These are phyloP conservation scores for Ganaspis brasiliensis DNA, from an alignment of 2,888 invertebrate species.

Conservation along the genomic window DNA sequence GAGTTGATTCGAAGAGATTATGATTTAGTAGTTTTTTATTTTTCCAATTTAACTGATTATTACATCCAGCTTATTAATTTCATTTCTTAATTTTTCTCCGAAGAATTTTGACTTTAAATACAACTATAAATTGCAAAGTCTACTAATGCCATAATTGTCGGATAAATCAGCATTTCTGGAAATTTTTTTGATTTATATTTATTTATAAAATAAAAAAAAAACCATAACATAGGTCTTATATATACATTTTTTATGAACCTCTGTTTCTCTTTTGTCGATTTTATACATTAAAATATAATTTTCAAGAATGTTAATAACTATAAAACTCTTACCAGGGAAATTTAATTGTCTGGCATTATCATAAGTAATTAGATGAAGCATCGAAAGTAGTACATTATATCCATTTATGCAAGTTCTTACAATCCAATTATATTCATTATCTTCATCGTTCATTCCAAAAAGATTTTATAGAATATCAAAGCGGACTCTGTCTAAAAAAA, in stretches of 20 bases:
- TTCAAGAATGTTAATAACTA: too few species aligned
- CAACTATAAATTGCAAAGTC: conserved; percentile 70
- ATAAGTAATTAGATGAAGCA: conserved; percentile 71
- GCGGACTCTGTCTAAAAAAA: neutral
- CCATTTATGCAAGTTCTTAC: conserved; percentile 70
- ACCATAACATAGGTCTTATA: too few species aligned
- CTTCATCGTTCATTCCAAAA: conserved; percentile 60
- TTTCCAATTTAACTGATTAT: conserved; percentile 24
- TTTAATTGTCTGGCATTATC: conserved; percentile 66
- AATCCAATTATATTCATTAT: conserved; percentile 74
- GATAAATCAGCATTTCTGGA: conserved; percentile 66
- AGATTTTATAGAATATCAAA: conserved; percentile 15
- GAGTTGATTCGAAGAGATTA: too few species aligned
- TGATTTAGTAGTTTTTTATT: too few species aligned
- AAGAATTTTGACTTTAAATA: conserved; percentile 55
- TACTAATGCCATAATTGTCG: conserved; percentile 68
- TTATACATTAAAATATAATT: too few species aligned
- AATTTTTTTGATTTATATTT: neutral
- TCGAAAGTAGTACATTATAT: conserved; percentile 72
- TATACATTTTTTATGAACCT: too few species aligned
- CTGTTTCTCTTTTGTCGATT: too few species aligned
- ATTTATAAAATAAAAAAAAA: too few species aligned
- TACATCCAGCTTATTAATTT: neutral
- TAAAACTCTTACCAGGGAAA: conserved; percentile 66
- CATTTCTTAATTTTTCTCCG: neutral